Conservation (phyloP, 2,113 vertebrate species). For the Elaphurus davidianus region DNA sequence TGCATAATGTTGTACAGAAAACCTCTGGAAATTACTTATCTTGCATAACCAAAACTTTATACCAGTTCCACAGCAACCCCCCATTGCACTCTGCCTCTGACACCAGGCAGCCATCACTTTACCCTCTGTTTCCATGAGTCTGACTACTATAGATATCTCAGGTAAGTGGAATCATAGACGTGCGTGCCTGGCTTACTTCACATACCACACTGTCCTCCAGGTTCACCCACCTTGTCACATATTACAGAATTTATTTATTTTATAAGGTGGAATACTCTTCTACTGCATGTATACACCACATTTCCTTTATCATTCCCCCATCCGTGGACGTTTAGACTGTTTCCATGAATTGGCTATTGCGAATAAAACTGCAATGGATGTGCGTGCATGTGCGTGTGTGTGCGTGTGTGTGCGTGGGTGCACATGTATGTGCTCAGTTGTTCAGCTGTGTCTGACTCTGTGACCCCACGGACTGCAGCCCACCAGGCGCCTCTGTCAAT, state of each 20-base stretch:
- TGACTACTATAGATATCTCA: neutral
- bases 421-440: rapidly evolving
- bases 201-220: neutral
- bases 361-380: neutral
- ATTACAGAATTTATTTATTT: neutral
- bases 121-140: neutral
- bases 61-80: neutral
- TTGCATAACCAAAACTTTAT: neutral
- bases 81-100: neutral
- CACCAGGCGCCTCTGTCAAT: neutral
- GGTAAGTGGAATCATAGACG: neutral
- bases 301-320: neutral
- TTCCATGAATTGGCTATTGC: neutral
- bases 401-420: rapidly evolving
- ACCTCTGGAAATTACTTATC: neutral
- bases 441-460: neutral
- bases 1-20: neutral
- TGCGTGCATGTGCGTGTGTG: rapidly evolving
- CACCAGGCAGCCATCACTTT: neutral
- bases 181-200: neutral
- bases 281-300: neutral
- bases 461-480: neutral
- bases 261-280: neutral
- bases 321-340: neutral
- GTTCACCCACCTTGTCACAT: neutral